These are phyloP conservation scores for Oligia strigilis DNA, from an alignment of 2,888 invertebrate genomes.

Conservation along the genomic window DNA sequence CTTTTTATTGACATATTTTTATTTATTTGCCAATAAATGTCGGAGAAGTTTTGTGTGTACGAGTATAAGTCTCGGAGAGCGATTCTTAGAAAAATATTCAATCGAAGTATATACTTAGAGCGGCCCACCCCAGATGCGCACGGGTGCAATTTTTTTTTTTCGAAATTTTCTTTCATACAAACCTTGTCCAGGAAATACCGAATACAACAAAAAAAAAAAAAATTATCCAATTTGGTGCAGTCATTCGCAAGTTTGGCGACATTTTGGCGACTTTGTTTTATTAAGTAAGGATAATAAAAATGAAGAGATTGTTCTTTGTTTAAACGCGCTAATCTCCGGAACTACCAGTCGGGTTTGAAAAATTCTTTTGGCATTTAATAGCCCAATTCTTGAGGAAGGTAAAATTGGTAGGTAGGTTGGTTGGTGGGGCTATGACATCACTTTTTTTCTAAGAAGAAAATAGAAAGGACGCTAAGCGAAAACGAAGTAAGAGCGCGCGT, in stretches of 20 bases:
- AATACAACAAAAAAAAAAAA: too few species aligned
- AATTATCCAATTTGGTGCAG: too few species aligned
- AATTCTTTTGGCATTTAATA: background rate
- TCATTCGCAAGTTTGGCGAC: too few species aligned
- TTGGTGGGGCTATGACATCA: background rate
- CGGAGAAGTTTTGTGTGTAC: background rate
- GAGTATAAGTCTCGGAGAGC: background rate
- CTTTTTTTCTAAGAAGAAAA: background rate
- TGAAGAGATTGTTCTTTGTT: background rate
- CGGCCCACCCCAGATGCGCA: too few species aligned
- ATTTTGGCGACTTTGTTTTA: too few species aligned
- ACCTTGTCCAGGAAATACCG: too few species aligned
- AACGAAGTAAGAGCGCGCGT: too few species aligned
- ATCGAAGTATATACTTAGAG: too few species aligned
- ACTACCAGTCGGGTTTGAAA: too few species aligned
- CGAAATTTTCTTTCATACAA: too few species aligned
- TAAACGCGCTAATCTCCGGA: background rate
- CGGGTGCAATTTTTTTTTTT: too few species aligned
- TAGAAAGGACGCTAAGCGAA: background rate
- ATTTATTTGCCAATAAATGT: conserved; percentile 29
- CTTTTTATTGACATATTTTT: conserved; percentile 6
- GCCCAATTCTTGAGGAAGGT: background rate
- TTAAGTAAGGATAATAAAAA: background rate
- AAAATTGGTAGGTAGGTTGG: too few species aligned
- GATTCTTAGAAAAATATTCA: background rate